Evolutionary conservation across 2,113 vertebrate genomes (phyloP), one percentile per base, ranked within the genome.

Genomic region (Hydrolagus affinis): DNA sequence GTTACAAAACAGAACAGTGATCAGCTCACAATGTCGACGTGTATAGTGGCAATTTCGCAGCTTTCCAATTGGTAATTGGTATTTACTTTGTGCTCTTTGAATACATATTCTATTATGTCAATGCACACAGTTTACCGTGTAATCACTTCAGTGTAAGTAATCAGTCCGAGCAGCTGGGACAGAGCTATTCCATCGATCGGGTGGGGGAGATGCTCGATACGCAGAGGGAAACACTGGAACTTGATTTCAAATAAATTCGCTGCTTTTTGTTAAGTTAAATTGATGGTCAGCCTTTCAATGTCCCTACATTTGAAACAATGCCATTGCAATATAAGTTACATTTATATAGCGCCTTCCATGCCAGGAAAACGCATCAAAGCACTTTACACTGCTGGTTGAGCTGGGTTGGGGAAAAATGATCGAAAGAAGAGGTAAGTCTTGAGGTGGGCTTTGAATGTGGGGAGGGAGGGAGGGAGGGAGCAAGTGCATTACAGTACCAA

Each of bases 1-100:
- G 62, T 83, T 83, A 68, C 60, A 83, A 62, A 75, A 66, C 60
- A 32, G 59, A 80, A 83, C 64, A 11, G 15, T 66, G 62, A 28
- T 32, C n/a, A 2, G 73, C 78, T 44, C 62, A 66, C 60, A 66
- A 83, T 66, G 32, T 30, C 64, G 30, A 68, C 60, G 17, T 64
- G 25, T 83, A 62, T 80, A 80, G 7, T 25, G 64, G 44, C 6
- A 44, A 44, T 83, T 66, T 83, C 66, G 62, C 64, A 83, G 62
- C 62, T 32, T 64, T 83, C 62, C 30, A 83, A 60, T 2, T 23
- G 19, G 59, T 28, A 66, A 83, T 64, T 15, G 19, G 23, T 83
- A 66, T 83, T 83, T 62, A 32, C 62, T 4, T 83, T 83, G 28
- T 32, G 10, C 23, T 64, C 23, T 80, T 60, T 4, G 21, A 83